Conservation (phyloP, 2,113 vertebrate genomes). For the Kryptolebias marmoratus region DNA sequence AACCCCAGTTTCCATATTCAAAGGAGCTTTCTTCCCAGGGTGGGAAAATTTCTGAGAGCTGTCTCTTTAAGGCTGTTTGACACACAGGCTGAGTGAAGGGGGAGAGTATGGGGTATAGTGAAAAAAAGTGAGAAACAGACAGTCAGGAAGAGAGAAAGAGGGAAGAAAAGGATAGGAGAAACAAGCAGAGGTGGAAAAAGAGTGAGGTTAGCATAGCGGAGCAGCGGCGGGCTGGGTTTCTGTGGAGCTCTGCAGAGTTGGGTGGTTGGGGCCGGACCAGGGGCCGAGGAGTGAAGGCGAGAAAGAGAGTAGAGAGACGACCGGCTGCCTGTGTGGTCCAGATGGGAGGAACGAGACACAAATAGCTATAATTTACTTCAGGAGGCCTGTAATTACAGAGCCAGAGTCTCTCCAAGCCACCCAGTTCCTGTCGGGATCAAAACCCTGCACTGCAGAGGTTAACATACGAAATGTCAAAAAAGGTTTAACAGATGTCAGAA, state of each 20-base stretch:
- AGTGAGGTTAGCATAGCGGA: conserved; percentile 46
- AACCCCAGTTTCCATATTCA: conserved; percentile 53
- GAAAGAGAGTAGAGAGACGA: conserved; percentile 68
- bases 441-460: conserved; percentile 76
- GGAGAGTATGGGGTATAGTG: conserved; percentile 40
- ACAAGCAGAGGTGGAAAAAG: conserved; percentile 38
- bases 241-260: conserved; percentile 47
- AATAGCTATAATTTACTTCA: conserved; percentile 91
- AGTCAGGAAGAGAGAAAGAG: conserved; percentile 41
- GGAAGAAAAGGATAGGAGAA: conserved; percentile 33
- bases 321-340: conserved; percentile 86
- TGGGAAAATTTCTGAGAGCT: conserved; percentile 75
- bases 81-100: conserved; percentile 59
- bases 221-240: conserved; percentile 38
- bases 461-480: conserved; percentile 80
- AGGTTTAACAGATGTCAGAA: conserved; percentile 79
- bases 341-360: conserved; percentile 89
- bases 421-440: conserved; percentile 84
- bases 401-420: conserved; percentile 83
- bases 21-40: conserved; percentile 64
- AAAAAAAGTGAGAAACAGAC: conserved; percentile 61
- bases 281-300: conserved; percentile 69
- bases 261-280: conserved; percentile 72
- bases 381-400: conserved; percentile 88
- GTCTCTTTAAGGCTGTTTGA: conserved; percentile 81